A percentile compares a stretch with the other conserved stretches of the same genome.
phyloP scores from a whole-genome alignment of 2,888 invertebrate genomes.

The Cryptus viduatorius region DNA sequence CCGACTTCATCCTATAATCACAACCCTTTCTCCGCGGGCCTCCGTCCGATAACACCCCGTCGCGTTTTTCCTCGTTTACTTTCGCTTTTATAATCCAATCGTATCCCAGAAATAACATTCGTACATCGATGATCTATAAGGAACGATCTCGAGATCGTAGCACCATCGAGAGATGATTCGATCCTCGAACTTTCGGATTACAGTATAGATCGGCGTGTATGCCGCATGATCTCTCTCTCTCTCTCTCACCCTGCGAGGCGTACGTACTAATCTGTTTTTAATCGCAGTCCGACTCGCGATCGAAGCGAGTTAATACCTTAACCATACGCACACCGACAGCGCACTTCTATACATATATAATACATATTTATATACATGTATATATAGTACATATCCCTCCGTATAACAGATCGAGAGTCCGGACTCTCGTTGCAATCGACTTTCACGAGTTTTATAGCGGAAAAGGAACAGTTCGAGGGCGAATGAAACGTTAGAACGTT shows the following conservation, averaged over 20 bases:
- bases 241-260: slow-evolving; percentile 53
- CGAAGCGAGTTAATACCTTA: slow-evolving; percentile 24
- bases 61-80: background rate
- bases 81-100: slow-evolving; percentile 11
- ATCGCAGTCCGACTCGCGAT: slow-evolving; percentile 64
- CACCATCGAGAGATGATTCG: slow-evolving; percentile 60
- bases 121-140: slow-evolving; percentile 49
- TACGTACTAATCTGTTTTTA: slow-evolving; percentile 69
- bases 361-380: no score
- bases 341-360: background rate
- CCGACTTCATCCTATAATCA: background rate
- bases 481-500: slow-evolving; percentile 69
- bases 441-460: slow-evolving; percentile 69
- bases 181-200: slow-evolving; percentile 56
- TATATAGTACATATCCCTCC: background rate
- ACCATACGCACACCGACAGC: slow-evolving; percentile 13
- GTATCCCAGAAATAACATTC: slow-evolving; percentile 19
- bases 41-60: background rate
- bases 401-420: slow-evolving; percentile 64
- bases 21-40: background rate
- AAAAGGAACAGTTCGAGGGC: slow-evolving; percentile 70
- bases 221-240: slow-evolving; percentile 48
- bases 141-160: slow-evolving; percentile 56
- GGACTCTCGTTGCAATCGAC: slow-evolving; percentile 68
- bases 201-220: slow-evolving; percentile 43